A percentile compares a stretch with the other conserved stretches of the same genome.
Evolutionary conservation across 2,888 invertebrate species (phyloP).

Genomic region (Lasioglossum lativentre): DNA sequence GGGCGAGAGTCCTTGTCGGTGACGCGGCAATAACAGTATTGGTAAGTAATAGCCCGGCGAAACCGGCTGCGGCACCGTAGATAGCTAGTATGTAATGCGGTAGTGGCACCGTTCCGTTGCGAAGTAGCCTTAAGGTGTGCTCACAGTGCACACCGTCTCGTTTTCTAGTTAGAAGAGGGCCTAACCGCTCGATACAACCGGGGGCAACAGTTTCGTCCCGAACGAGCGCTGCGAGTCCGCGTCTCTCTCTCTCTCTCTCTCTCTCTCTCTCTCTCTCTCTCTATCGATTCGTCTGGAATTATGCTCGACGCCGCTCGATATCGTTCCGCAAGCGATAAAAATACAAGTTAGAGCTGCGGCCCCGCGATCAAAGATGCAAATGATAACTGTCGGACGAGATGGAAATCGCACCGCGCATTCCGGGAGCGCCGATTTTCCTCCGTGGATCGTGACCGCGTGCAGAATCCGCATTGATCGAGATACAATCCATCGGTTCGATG

Average conservation of each 20-base stretch:
- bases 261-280: neutral
- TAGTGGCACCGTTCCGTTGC: slow-evolving; percentile 38
- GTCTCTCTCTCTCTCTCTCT: neutral
- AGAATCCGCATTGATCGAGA: neutral
- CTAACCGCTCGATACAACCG: neutral
- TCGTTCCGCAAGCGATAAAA: slow-evolving; percentile 37
- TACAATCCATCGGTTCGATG: neutral
- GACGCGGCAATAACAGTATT: slow-evolving; percentile 53
- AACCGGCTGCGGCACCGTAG: slow-evolving; percentile 50
- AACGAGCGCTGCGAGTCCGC: neutral
- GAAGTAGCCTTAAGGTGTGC: slow-evolving; percentile 50
- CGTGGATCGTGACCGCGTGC: neutral
- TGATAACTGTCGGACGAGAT: neutral
- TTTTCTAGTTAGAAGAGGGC: slow-evolving; percentile 31
- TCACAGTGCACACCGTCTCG: slow-evolving; percentile 33
- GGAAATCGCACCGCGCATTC: neutral
- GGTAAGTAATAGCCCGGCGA: slow-evolving; percentile 51
- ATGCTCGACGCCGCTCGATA: slow-evolving; percentile 29
- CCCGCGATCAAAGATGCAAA: neutral
- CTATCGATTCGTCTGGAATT: slow-evolving; percentile 45
- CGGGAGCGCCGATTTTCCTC: slow-evolving; percentile 2
- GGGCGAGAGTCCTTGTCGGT: slow-evolving; percentile 17
- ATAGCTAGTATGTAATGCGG: slow-evolving; percentile 54
- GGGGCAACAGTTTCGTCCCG: slow-evolving; percentile 37
- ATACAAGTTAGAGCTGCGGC: slow-evolving; percentile 26